Evolutionary conservation across 2,113 vertebrate species (phyloP).

Genomic region (Lampris megalopsis): DNA sequence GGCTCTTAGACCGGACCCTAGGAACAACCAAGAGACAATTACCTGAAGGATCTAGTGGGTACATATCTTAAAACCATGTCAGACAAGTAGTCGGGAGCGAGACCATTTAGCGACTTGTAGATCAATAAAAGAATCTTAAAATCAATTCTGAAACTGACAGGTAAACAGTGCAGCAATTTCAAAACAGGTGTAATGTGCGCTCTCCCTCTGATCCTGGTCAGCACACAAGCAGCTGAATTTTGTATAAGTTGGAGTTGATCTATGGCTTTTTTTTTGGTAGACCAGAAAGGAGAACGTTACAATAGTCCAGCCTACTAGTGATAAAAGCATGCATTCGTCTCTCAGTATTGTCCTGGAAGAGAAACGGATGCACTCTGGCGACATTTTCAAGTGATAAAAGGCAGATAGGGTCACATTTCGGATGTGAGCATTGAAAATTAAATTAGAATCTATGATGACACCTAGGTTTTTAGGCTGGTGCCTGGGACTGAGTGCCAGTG

Average conservation of each 20-base stretch:
- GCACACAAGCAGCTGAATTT: background rate
- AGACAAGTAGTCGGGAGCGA: background rate
- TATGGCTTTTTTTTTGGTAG: background rate
- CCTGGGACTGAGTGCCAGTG: constrained; percentile 21
- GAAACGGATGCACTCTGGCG: too few species aligned
- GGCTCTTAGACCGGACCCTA: too few species aligned
- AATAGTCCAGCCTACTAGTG: background rate
- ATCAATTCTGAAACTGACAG: background rate
- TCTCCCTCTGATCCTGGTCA: background rate
- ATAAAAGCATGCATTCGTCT: too few species aligned
- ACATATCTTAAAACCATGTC: background rate
- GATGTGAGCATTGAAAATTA: too few species aligned
- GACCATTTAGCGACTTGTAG: background rate
- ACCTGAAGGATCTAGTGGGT: background rate
- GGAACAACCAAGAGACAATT: background rate
- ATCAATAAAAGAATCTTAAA: too few species aligned
- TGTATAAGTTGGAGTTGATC: background rate
- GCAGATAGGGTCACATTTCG: too few species aligned
- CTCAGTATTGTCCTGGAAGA: too few species aligned
- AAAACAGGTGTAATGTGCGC: too few species aligned
- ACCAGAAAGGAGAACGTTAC: background rate
- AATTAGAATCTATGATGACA: too few species aligned
- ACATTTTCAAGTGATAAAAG: too few species aligned
- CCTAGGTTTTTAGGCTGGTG: too few species aligned
- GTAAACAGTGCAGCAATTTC: background rate